A percentile compares a stretch with the other conserved stretches of the same genome.
Evolutionary conservation across 1,140 invertebrate genomes (phyloP).

Genomic region (Bombus balteatus): DNA sequence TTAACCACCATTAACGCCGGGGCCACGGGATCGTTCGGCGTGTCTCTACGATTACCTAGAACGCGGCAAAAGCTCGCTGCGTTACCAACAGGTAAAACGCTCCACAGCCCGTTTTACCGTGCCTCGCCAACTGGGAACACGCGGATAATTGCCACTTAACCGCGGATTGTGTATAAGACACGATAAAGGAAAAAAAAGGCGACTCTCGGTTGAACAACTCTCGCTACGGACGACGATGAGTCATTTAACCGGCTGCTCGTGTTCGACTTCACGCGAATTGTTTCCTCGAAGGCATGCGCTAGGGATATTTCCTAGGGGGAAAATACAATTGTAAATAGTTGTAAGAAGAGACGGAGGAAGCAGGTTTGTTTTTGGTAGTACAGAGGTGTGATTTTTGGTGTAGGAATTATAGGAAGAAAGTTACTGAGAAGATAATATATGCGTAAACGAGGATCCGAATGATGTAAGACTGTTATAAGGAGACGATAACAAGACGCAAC

Average conservation of each 20-base stretch:
- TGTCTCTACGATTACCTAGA: conserved; percentile 47
- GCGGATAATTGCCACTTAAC: conserved; percentile 31
- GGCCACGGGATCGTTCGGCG: not conserved
- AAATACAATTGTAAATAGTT: not conserved
- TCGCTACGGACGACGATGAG: conserved; percentile 4
- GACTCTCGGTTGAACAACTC: conserved; percentile 7
- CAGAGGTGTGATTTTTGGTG: not conserved
- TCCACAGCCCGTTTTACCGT: not conserved
- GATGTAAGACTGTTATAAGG: not conserved
- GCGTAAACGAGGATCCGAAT: too few species aligned
- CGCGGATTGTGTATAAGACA: conserved; percentile 9
- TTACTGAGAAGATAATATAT: not conserved
- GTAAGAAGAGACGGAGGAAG: not conserved
- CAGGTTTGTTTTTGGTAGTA: too few species aligned
- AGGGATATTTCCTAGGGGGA: not conserved
- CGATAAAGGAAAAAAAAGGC: conserved; percentile 4
- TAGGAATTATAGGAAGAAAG: not conserved
- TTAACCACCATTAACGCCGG: conserved; percentile 32
- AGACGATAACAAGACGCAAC: not conserved
- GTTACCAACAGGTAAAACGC: conserved; percentile 42
- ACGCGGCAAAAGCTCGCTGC: conserved; percentile 30
- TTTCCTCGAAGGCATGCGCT: not conserved
- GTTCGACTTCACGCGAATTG: not conserved
- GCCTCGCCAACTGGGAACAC: not conserved
- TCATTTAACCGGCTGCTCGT: not conserved